Percentiles rank a stretch among this genome's conserved stretches.
phyloP scores from a whole-genome alignment of 2,888 invertebrate genomes.

The Platycnemis pennipes region DNA sequence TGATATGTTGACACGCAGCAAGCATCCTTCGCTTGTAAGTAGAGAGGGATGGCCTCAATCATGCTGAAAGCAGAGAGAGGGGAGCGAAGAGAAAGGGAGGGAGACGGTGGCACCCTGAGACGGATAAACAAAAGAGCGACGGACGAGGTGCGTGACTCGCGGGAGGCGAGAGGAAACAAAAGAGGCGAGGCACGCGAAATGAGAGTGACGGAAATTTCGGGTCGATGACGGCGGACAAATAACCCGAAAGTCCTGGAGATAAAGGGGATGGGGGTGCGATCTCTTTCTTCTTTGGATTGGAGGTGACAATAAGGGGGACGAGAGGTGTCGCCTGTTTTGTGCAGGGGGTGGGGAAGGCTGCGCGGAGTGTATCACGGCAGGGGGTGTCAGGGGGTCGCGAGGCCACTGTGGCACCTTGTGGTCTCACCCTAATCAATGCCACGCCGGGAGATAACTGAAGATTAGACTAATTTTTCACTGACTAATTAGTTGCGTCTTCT shows the following conservation, averaged over 20 bases:
- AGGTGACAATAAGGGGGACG: too few species aligned
- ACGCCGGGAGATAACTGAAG: neutral
- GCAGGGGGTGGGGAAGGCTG: neutral
- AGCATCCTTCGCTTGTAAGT: neutral
- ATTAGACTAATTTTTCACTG: neutral
- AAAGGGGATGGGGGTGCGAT: neutral
- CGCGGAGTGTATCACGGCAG: neutral
- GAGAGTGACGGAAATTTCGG: conserved; percentile 27
- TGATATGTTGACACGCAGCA: neutral
- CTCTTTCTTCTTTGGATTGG: too few species aligned
- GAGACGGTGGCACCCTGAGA: neutral
- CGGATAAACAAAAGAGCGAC: neutral
- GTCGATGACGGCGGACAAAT: neutral
- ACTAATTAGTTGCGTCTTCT: conserved; percentile 31
- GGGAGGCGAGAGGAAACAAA: neutral
- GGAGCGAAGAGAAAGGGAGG: neutral
- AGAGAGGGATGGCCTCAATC: neutral
- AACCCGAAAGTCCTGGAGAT: neutral
- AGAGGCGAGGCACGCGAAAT: neutral
- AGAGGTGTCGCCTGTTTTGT: too few species aligned
- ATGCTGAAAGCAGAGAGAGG: neutral
- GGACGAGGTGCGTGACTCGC: neutral
- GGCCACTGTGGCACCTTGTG: neutral
- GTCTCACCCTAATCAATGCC: neutral
- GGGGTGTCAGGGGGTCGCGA: neutral